Conservation (phyloP, 2,113 vertebrate genomes). For the Cichladusa arquata region DNA sequence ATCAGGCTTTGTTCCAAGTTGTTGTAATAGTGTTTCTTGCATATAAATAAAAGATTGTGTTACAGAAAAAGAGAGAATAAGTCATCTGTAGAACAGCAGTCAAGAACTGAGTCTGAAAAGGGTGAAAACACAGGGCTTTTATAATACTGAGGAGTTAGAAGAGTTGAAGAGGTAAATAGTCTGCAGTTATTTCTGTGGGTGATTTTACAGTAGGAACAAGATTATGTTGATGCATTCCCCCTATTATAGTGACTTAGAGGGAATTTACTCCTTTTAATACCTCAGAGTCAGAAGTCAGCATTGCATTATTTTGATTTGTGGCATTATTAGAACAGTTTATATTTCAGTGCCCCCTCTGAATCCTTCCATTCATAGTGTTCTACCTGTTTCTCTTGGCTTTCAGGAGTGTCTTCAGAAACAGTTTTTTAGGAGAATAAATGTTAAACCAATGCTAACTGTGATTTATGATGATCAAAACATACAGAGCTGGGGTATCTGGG, state of each 20-base stretch:
- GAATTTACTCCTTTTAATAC: slow-evolving; percentile 10
- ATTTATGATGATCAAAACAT: neutral
- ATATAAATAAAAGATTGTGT: slow-evolving; percentile 34
- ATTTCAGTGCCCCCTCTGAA: neutral
- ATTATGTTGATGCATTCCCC: slow-evolving; percentile 30
- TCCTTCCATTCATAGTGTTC: neutral
- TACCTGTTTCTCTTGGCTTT: neutral
- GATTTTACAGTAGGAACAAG: neutral
- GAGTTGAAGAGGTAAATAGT: neutral
- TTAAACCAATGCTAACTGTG: neutral
- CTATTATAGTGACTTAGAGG: neutral
- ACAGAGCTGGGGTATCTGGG: rapidly evolving
- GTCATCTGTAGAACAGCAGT: slow-evolving; percentile 27
- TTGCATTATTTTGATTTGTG: slow-evolving; percentile 42
- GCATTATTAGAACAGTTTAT: slow-evolving; percentile 12
- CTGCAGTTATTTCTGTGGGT: slow-evolving; percentile 7
- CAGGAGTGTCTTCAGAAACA: neutral
- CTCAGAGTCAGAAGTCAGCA: neutral
- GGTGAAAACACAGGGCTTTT: neutral
- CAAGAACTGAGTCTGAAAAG: neutral
- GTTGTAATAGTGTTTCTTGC: slow-evolving; percentile 17
- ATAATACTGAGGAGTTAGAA: neutral
- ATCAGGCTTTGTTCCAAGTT: slow-evolving; percentile 45
- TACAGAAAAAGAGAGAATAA: slow-evolving; percentile 9
- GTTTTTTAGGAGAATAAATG: neutral